Evolutionary conservation across 2,113 vertebrate genomes (phyloP).

Genomic region (Macquaria ambigua): DNA sequence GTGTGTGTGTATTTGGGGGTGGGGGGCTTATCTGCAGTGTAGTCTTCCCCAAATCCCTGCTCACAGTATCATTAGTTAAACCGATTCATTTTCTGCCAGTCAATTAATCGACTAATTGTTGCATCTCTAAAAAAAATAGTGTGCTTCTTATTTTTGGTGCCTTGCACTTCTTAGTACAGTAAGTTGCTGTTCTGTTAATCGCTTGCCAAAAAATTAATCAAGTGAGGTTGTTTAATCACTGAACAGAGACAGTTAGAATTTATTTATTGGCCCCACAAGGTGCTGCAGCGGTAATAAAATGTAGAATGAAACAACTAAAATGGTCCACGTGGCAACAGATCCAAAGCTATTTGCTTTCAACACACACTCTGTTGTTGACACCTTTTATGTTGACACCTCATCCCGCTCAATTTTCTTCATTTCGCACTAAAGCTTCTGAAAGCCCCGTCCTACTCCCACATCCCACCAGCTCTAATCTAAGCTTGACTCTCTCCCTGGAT

Average conservation of each 20-base stretch:
- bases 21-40: slow-evolving; percentile 32
- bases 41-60: slow-evolving; percentile 40
- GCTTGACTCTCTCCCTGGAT: slow-evolving; percentile 19
- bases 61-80: slow-evolving; percentile 45
- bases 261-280: slow-evolving; percentile 11
- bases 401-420: slow-evolving; percentile 50
- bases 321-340: slow-evolving; percentile 13
- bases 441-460: slow-evolving; percentile 34
- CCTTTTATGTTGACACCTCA: slow-evolving; percentile 39
- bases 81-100: background rate
- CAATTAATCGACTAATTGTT: background rate
- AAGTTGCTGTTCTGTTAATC: slow-evolving; percentile 4
- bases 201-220: slow-evolving; percentile 4
- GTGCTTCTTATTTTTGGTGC: background rate
- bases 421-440: slow-evolving; percentile 38
- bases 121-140: background rate
- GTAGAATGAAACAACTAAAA: slow-evolving; percentile 13
- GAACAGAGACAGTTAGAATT: background rate
- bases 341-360: slow-evolving; percentile 49
- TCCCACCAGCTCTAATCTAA: slow-evolving; percentile 53
- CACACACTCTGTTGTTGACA: slow-evolving; percentile 32
- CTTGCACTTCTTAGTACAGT: background rate
- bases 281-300: slow-evolving; percentile 30
- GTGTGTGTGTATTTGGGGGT: background rate
- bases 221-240: slow-evolving; percentile 3